These are phyloP conservation scores for Trematomus bernacchii DNA, from an alignment of 2,797 vertebrate species.

Conservation along the genomic window DNA sequence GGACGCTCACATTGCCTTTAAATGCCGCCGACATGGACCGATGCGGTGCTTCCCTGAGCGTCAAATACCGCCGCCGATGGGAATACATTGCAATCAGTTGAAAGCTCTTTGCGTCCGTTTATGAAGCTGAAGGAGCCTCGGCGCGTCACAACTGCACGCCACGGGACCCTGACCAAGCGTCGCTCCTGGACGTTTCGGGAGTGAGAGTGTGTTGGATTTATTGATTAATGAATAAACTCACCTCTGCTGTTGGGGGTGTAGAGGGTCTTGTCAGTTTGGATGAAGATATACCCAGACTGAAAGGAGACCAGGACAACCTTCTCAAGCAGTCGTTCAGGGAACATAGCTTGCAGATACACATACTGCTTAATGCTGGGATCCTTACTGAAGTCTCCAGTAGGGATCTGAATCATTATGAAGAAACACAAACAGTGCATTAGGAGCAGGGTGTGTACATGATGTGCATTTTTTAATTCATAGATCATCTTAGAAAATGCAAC, in stretches of 20 bases:
- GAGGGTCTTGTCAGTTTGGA: slow-evolving; percentile 88
- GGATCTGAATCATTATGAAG: slow-evolving; percentile 64
- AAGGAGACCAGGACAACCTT: slow-evolving; percentile 86
- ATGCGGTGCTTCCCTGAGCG: too few relatives aligned
- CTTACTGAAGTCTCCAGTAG: slow-evolving; percentile 29
- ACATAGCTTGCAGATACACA: slow-evolving; percentile 82
- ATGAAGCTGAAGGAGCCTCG: too few relatives aligned
- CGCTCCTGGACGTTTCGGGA: too few relatives aligned
- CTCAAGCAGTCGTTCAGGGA: slow-evolving; percentile 72
- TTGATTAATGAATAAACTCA: slow-evolving; percentile 43
- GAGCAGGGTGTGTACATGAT: neutral
- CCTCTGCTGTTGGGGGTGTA: slow-evolving; percentile 87
- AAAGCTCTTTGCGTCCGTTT: too few relatives aligned
- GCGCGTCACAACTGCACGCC: too few relatives aligned
- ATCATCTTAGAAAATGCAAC: neutral
- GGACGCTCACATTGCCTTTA: too few relatives aligned
- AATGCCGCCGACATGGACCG: too few relatives aligned
- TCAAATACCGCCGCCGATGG: too few relatives aligned
- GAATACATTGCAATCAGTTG: too few relatives aligned
- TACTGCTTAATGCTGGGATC: slow-evolving; percentile 69
- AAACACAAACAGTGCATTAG: neutral
- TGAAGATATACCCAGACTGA: slow-evolving; percentile 88
- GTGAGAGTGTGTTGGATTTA: too few relatives aligned
- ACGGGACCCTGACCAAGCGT: too few relatives aligned
- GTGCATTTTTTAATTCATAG: neutral